Evolutionary conservation across 53 echinoderm and acorn worm genomes (phyloP), one percentile per base, ranked within the genome.

Genomic region (Astropecten irregularis): DNA sequence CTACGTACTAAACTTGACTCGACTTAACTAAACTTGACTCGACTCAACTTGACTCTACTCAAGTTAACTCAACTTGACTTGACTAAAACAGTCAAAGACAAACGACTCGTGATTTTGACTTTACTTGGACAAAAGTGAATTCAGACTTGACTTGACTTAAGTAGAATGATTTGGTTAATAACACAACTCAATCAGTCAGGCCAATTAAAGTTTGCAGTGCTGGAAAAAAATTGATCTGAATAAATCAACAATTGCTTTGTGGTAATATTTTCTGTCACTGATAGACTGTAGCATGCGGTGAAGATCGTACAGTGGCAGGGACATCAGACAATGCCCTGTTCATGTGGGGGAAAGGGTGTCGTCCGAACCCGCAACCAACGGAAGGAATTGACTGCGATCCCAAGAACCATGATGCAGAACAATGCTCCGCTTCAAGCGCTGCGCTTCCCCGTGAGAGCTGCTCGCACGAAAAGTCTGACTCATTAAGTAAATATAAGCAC

Each of bases 211-310:
- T n/a, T n/a, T n/a, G n/a, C n/a, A n/a, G n/a, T n/a, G n/a, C n/a
- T n/a, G n/a, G n/a, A n/a, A 27, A 23, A 55, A 22, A 56, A 56
- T 51, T 9, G n/a, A 16, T 15, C 14, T 51, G 6, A 51, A 15
- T 16, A 51, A 51, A 51, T 51, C 51, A 51, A 15, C n/a, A n/a
- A n/a, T n/a, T n/a, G n/a, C n/a, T n/a, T n/a, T n/a, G n/a, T n/a
- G n/a, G n/a, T 55, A 14, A 16, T 59, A 15, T 40, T 46, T 46
- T 10, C 42, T 57, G 16, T 19, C 23, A 37, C n/a, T 39, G 7
- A 9, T 67, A 96, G 97, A 95, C 92, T 48, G 90, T 95, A 23
- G 83, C 99, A 6, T 99, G 95, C 84, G 95, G 99, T 34, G 95
- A 95, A 39, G 66, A 74, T 54, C 95, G 90, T 48, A 99, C 99